Evolutionary conservation across 2,888 invertebrate species (phyloP).

Genomic region (Caenorhabditis sinica): DNA sequence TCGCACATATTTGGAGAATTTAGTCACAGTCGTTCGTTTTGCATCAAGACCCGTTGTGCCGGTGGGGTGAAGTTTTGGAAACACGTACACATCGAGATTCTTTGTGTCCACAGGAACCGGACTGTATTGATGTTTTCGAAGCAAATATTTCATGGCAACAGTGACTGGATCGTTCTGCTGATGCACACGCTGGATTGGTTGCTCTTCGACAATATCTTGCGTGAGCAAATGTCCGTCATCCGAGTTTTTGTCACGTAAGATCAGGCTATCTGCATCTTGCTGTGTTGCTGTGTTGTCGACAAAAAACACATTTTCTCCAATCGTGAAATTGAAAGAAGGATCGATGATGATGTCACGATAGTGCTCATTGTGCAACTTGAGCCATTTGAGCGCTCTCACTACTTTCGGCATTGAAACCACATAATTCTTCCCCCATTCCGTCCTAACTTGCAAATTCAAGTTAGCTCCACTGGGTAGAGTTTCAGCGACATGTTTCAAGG

Average conservation of each 20-base stretch:
- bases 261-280: neutral
- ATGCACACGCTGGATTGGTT: neutral
- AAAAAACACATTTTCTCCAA: conserved; percentile 1
- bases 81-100: neutral
- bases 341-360: conserved; percentile 39
- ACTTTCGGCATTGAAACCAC: conserved; percentile 25
- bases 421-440: neutral
- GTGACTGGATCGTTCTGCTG: neutral
- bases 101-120: neutral
- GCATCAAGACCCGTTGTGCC: neutral
- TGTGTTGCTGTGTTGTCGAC: neutral
- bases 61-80: neutral
- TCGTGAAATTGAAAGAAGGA: neutral
- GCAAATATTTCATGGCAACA: neutral
- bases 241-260: neutral
- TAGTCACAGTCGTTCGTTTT: neutral
- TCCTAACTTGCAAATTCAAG: conserved; percentile 1
- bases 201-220: neutral
- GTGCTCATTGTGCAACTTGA: conserved; percentile 27
- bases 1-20: neutral
- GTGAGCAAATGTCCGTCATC: neutral
- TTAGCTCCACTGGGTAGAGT: conserved; percentile 24
- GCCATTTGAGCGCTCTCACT: conserved; percentile 20
- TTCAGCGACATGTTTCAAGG: conserved; percentile 46
- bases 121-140: neutral